Evolutionary conservation across 2,797 vertebrate genomes (phyloP).

Genomic region (Cossypha niveicapilla): DNA sequence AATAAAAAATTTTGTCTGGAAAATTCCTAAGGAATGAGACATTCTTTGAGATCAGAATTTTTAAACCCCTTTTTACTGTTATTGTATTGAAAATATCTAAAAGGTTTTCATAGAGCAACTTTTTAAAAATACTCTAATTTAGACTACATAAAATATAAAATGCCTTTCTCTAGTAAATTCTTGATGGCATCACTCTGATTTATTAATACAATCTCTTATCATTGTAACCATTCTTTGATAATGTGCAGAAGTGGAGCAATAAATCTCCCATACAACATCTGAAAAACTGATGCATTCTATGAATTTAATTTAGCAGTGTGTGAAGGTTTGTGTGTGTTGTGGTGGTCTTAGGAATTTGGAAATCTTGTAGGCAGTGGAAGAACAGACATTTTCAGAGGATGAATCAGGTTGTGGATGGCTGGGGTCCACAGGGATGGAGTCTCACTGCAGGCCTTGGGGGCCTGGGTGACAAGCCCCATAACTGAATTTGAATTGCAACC

Average conservation of each 20-base stretch:
- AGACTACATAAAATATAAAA: neutral
- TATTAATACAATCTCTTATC: neutral
- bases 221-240: neutral
- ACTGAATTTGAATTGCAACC: neutral
- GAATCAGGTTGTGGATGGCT: too few relatives aligned
- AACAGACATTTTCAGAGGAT: neutral
- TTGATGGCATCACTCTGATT: neutral
- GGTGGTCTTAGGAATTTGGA: neutral
- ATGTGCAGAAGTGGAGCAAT: slow-evolving; percentile 3
- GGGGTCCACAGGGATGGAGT: accelerated
- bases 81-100: neutral
- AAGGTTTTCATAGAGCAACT: neutral
- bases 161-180: neutral
- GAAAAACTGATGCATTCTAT: neutral
- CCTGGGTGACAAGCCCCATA: neutral
- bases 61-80: neutral
- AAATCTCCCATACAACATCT: neutral
- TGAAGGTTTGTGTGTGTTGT: neutral
- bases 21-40: neutral
- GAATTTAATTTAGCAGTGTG: neutral
- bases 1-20: neutral
- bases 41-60: neutral
- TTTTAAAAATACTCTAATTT: neutral
- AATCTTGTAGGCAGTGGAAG: neutral
- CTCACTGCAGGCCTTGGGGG: neutral